Percentiles rank a stretch among this genome's conserved stretches.
These are phyloP conservation scores for Galleria mellonella DNA, from an alignment of 1,140 invertebrate species.

Conservation along the genomic window DNA sequence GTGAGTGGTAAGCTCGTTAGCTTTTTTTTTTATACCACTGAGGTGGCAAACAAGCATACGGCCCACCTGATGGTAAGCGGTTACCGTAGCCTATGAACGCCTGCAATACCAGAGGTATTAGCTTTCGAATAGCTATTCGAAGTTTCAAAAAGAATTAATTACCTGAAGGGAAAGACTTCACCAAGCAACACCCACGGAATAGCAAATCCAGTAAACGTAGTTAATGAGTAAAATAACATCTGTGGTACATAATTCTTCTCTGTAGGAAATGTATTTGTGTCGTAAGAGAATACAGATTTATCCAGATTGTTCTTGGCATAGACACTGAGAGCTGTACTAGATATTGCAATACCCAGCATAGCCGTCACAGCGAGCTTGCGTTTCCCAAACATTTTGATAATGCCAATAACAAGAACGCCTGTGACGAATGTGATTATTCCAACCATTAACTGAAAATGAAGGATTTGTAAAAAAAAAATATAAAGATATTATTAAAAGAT, in stretches of 20 bases:
- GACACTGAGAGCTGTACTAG: constrained; percentile 30
- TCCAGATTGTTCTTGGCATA: constrained; percentile 35
- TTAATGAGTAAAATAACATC: constrained; percentile 39
- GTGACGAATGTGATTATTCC: constrained; percentile 52
- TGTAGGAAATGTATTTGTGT: constrained; percentile 39
- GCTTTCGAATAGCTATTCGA: neutral
- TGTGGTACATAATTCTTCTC: constrained; percentile 39
- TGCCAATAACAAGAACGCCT: constrained; percentile 41
- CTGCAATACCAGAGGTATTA: too few species aligned
- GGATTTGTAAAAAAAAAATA: too few species aligned
- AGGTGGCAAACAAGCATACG: too few species aligned
- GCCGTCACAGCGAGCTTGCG: constrained; percentile 40
- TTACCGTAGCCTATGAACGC: too few species aligned
- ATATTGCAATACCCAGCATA: constrained; percentile 31
- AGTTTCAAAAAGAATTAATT: neutral
- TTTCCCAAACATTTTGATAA: constrained; percentile 75
- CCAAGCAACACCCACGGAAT: constrained; percentile 58
- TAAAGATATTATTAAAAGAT: too few species aligned
- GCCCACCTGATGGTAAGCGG: too few species aligned
- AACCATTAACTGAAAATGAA: constrained; percentile 49
- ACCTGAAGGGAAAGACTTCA: constrained; percentile 63
- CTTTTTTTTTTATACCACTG: too few species aligned
- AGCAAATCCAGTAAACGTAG: constrained; percentile 40
- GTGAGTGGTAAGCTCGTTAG: too few species aligned
- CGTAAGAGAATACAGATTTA: constrained; percentile 45